Evolutionary conservation across 37 sponge, comb jelly and placozoan species (phyloP).

Genomic region (Mnemiopsis leidyi): DNA sequence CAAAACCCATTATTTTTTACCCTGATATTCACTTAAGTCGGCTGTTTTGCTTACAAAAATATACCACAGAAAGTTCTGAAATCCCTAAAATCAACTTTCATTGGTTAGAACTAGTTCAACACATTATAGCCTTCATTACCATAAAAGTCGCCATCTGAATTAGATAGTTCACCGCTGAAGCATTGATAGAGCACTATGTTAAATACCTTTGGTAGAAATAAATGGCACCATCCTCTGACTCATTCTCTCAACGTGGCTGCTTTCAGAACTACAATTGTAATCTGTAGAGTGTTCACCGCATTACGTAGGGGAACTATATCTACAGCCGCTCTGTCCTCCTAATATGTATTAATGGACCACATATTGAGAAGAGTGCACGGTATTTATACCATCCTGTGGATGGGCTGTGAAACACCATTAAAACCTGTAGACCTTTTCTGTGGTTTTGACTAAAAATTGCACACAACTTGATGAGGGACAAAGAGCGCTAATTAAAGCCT

Average conservation of each 20-base stretch:
- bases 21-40: too few species aligned
- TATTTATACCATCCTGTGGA: not conserved
- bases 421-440: not conserved
- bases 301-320: not conserved
- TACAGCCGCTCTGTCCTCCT: not conserved
- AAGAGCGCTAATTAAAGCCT: not conserved
- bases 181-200: too few species aligned
- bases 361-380: not conserved
- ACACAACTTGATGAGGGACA: not conserved
- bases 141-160: too few species aligned
- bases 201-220: too few species aligned
- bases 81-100: too few species aligned
- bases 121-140: too few species aligned
- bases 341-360: not conserved
- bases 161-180: too few species aligned
- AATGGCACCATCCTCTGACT: too few species aligned
- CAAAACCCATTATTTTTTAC: not conserved
- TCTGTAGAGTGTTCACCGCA: not conserved
- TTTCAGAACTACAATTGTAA: not conserved
- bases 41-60: too few species aligned
- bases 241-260: not conserved
- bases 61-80: too few species aligned
- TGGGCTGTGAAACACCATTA: not conserved
- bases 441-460: not conserved
- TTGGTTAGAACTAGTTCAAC: too few species aligned